Evolutionary conservation across 1,140 invertebrate genomes (phyloP).

Genomic region (Diploscapter pachys): DNA sequence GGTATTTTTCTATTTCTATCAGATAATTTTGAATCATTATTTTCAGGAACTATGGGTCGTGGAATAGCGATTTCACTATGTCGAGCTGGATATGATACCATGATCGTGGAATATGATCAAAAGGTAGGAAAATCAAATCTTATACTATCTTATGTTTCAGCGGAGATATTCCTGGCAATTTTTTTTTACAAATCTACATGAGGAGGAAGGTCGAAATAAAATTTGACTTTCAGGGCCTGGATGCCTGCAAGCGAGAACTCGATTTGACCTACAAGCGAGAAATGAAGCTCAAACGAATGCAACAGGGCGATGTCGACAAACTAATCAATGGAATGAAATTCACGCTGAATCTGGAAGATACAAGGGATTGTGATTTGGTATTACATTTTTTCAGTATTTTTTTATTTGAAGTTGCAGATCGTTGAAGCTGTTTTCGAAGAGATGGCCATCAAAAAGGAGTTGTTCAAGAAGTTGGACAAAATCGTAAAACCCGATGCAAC

Average conservation of each 20-base stretch:
- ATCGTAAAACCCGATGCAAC: slow-evolving; percentile 57
- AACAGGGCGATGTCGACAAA: slow-evolving; percentile 15
- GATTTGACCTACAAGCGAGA: slow-evolving; percentile 9
- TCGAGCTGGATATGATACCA: slow-evolving; percentile 55
- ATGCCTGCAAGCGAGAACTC: slow-evolving; percentile 15
- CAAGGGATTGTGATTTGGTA: slow-evolving; percentile 22
- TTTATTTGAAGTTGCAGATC: slow-evolving; percentile 45
- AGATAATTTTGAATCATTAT: not conserved
- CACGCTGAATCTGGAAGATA: not conserved
- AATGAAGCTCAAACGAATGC: slow-evolving; percentile 14
- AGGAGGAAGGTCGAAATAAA: too few relatives aligned
- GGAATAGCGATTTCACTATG: slow-evolving; percentile 60
- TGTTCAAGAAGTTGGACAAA: slow-evolving; percentile 59
- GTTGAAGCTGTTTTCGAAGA: slow-evolving; percentile 61
- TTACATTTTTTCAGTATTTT: too few relatives aligned
- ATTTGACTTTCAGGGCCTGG: not conserved
- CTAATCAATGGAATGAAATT: too few relatives aligned
- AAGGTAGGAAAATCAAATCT: slow-evolving; percentile 20
- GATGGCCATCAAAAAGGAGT: slow-evolving; percentile 58
- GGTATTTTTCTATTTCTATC: too few relatives aligned
- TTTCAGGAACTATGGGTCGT: slow-evolving; percentile 59
- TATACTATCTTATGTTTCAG: too few relatives aligned
- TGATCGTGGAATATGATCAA: slow-evolving; percentile 58
- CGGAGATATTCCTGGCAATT: too few relatives aligned
- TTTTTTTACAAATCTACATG: too few relatives aligned